A percentile compares a stretch with the other conserved stretches of the same genome.
Evolutionary conservation across 2,888 invertebrate species (phyloP).

Genomic region (Aporophyla nigra): DNA sequence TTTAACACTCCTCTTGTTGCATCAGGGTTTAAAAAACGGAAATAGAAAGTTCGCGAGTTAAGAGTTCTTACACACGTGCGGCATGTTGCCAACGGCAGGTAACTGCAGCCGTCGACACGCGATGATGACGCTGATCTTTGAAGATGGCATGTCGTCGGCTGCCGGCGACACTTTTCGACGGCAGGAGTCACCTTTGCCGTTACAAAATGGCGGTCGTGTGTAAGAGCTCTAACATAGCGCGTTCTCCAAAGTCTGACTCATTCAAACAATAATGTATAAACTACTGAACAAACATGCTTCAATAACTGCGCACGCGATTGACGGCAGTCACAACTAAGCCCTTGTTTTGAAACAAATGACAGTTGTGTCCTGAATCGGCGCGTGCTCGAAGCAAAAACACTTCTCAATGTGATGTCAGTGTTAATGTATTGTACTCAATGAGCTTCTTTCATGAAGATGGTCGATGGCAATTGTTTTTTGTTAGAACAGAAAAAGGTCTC

Average conservation of each 20-base stretch:
- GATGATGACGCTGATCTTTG: too few relatives aligned
- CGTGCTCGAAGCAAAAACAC: conserved; percentile 35
- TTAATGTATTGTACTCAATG: conserved; percentile 37
- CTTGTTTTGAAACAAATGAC: conserved; percentile 53
- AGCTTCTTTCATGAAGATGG: conserved; percentile 22
- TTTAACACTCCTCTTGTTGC: too few relatives aligned
- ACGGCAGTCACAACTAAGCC: conserved; percentile 22
- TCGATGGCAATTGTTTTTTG: conserved; percentile 24
- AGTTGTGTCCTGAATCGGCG: conserved; percentile 32
- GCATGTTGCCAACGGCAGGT: too few relatives aligned
- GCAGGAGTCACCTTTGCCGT: too few relatives aligned
- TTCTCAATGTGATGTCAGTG: conserved; percentile 35
- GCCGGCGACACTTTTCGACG: too few relatives aligned
- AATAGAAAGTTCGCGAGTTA: too few relatives aligned
- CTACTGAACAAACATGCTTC: conserved; percentile 9
- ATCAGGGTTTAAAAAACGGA: too few relatives aligned
- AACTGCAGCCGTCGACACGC: too few relatives aligned
- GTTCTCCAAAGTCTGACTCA: conserved; percentile 14
- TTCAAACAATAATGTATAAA: conserved; percentile 15
- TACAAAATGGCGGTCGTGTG: too few relatives aligned
- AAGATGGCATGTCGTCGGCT: too few relatives aligned
- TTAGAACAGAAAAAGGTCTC: conserved; percentile 12
- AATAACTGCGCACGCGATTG: conserved; percentile 36
- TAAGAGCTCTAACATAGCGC: too few relatives aligned
- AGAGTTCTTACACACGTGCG: too few relatives aligned